Evolutionary conservation across 2,888 invertebrate genomes (phyloP).

Genomic region (Apodemia mormo): DNA sequence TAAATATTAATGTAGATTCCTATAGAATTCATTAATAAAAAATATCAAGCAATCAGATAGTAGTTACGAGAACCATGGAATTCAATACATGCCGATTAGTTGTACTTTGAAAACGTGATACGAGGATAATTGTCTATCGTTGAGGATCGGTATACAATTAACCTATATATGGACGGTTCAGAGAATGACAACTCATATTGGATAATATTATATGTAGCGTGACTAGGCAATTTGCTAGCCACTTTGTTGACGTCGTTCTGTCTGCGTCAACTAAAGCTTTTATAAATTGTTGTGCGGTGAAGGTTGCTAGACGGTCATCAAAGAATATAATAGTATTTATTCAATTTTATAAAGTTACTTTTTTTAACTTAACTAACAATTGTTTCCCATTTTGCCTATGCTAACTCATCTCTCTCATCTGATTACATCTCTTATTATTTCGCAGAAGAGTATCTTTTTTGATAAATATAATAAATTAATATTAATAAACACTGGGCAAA

Average conservation of each 20-base stretch:
- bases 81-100: not conserved
- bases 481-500: no score
- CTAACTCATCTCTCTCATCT: no score
- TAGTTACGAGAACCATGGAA: not conserved
- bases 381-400: no score
- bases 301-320: not conserved
- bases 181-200: not conserved
- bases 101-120: not conserved
- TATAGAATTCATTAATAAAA: no score
- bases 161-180: slow-evolving; percentile 1
- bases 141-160: not conserved
- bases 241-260: slow-evolving; percentile 1
- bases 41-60: no score
- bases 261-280: slow-evolving; percentile 4
- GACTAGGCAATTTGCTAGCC: slow-evolving; percentile 8
- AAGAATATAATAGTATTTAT: not conserved
- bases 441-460: no score
- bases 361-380: no score
- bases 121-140: not conserved
- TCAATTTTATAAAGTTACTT: no score
- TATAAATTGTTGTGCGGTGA: not conserved
- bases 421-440: no score
- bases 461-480: no score
- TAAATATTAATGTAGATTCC: no score
- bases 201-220: slow-evolving; percentile 2